These are phyloP conservation scores for Teleogryllus oceanicus DNA, from an alignment of 2,888 invertebrate genomes.

Conservation along the genomic window DNA sequence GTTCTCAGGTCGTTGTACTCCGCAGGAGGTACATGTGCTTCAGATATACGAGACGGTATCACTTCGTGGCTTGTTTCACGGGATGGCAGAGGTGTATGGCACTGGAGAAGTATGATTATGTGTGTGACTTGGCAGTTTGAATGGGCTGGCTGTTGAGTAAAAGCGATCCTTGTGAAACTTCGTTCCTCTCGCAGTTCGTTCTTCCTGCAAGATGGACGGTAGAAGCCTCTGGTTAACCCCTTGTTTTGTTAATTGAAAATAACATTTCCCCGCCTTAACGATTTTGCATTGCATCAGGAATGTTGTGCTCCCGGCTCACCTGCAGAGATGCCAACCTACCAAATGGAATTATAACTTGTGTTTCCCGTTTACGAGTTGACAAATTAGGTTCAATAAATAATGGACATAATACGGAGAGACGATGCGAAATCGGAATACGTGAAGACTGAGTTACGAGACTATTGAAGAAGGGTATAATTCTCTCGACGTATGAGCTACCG, in stretches of 20 bases:
- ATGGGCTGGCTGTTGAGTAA: neutral
- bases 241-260: slow-evolving; percentile 18
- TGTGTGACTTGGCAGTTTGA: neutral
- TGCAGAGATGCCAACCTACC: no score
- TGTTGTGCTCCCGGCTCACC: no score
- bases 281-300: neutral
- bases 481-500: no score
- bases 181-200: neutral
- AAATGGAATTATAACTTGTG: no score
- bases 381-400: no score
- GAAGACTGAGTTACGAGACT: no score
- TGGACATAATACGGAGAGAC: no score
- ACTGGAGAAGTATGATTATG: neutral
- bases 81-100: neutral
- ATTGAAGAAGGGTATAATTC: no score
- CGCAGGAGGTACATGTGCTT: neutral
- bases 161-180: neutral
- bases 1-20: slow-evolving; percentile 6
- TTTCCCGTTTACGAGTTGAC: no score
- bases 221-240: neutral
- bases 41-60: neutral
- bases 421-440: no score
- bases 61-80: neutral
- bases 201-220: neutral
- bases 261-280: slow-evolving; percentile 1